Base-by-base conservation (phyloP, 2,113 vertebrate species). In the Cyphomyrus discorhynchus region DNA sequence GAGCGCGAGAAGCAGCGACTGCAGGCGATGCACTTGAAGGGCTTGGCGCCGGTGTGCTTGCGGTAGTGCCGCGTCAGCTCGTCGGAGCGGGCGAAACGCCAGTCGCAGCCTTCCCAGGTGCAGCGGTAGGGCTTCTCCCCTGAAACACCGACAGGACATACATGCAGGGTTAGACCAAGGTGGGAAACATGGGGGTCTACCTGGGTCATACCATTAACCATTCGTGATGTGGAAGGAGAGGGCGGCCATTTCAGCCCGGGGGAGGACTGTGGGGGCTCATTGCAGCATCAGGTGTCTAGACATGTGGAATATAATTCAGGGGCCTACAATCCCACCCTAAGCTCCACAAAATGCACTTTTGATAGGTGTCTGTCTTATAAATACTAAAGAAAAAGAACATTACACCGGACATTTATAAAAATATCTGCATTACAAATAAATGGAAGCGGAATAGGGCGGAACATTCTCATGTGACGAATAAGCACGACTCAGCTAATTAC, bases 1-100 rank as follows among this genome's bases (percentile, higher is more conserved):
- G 97, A 98, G 92, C 97, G 97, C 2, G 97, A 98, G 95, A 98
- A 98, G 94, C 97, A 97, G 89, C 97, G 97, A 91, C 96, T 97
- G 49, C 97, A 98, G 89, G 96, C 96, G 0, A 93, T 0, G 83
- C 97, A 98, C 92, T 97, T 97, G 96, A 98, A 98, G 85, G 97
- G 97, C 35, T 98, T 98, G 94, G 97, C 97, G 0, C 97, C 97
- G 1, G 97, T 98, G 96, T 98, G 97, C 92, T 98, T 98, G 80
- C 97, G 93, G 93, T 96, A 98, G 94, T 98, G 97, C 88, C 97
- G 92, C 77, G 97, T 97, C 3, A 98, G 96, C 94, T 98, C 97
- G 47, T 98, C 97, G 0, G 97, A 98, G 88, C 97, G 97, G 93
- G 97, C 97, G 0, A 98, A 97, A 3, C 96, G 95, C 97, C 97